A percentile compares a stretch with the other conserved stretches of the same genome.
These are phyloP conservation scores for Fissipunctia ypsillon DNA, from an alignment of 2,888 invertebrate species.

Conservation along the genomic window DNA sequence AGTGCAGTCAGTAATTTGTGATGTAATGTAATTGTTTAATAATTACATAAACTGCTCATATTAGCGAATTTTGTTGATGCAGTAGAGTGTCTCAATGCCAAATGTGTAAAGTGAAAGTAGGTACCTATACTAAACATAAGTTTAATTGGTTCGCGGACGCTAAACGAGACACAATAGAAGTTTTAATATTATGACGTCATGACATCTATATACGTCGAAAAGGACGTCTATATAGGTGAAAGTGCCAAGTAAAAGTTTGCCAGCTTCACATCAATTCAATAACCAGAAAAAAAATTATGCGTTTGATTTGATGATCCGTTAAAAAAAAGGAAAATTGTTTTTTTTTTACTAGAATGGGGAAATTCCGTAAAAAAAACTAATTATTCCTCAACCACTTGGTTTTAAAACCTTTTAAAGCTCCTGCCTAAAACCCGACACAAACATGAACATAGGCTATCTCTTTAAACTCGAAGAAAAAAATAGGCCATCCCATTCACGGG, in stretches of 20 bases:
- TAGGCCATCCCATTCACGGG: conserved; percentile 38
- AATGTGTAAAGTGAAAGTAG: conserved; percentile 10
- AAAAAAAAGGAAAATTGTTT: neutral
- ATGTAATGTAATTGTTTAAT: conserved; percentile 5
- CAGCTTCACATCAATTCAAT: neutral
- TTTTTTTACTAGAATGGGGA: neutral
- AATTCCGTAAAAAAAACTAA: no score
- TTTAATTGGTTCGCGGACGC: no score
- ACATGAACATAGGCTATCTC: neutral
- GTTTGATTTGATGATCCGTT: neutral
- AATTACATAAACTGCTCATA: neutral
- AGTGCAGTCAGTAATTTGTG: neutral
- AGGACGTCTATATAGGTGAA: no score
- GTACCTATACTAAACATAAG: neutral
- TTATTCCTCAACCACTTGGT: neutral
- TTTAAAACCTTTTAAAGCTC: neutral
- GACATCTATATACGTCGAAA: no score
- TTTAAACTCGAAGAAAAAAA: conserved; percentile 23
- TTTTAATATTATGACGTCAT: no score
- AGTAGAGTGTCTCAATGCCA: neutral
- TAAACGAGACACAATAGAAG: no score
- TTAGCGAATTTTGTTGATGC: neutral
- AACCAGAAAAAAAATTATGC: neutral
- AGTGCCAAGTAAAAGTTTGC: neutral
- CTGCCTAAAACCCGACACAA: neutral